A percentile compares a stretch with the other conserved stretches of the same genome.
These are phyloP conservation scores for Platypus cylindrus DNA, from an alignment of 2,888 invertebrate species.

Conservation along the genomic window DNA sequence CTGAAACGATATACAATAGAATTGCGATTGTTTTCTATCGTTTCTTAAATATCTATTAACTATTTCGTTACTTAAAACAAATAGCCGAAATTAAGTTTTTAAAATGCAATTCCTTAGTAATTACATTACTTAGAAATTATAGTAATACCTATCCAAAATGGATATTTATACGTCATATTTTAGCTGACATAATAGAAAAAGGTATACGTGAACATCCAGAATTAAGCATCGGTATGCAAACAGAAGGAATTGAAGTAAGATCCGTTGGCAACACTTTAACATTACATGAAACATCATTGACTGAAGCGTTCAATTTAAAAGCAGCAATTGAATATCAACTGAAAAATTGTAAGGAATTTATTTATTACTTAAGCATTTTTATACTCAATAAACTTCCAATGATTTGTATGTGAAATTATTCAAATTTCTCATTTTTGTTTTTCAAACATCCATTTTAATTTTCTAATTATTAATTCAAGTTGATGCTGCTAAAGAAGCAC, in stretches of 20 bases:
- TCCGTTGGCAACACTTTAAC: constrained; percentile 93
- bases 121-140: too few species aligned
- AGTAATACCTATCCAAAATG: too few species aligned
- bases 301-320: constrained; percentile 97
- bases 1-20: too few species aligned
- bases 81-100: too few species aligned
- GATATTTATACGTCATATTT: too few species aligned
- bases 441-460: too few species aligned
- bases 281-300: constrained; percentile 88
- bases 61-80: too few species aligned
- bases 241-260: constrained; percentile 82
- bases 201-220: constrained; percentile 96
- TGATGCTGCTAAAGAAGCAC: constrained; percentile 74
- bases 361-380: too few species aligned
- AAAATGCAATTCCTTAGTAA: too few species aligned
- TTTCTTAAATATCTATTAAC: too few species aligned
- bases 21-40: too few species aligned
- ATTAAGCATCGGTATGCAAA: constrained; percentile 91
- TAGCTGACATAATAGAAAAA: constrained; percentile 83
- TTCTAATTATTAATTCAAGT: constrained; percentile 34
- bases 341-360: constrained; percentile 66
- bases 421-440: neutral
- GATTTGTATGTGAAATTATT: neutral
- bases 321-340: constrained; percentile 96
- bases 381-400: neutral